Evolutionary conservation across 1,140 invertebrate genomes (phyloP).

Genomic region (Aphaenogaster rudis): DNA sequence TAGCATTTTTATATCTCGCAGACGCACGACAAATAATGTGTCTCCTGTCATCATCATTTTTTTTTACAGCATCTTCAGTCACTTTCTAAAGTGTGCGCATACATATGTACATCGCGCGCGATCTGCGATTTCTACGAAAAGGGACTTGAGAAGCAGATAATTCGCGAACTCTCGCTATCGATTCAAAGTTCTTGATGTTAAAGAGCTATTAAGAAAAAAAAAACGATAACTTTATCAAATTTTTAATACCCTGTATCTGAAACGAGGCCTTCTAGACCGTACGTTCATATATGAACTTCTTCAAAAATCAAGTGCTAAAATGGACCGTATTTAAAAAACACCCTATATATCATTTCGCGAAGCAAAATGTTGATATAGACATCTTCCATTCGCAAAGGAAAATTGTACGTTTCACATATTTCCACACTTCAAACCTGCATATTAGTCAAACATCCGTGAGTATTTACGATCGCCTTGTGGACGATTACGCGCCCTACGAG

Average conservation of each 20-base stretch:
- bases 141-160: background rate
- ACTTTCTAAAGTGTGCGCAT: slow-evolving; percentile 48
- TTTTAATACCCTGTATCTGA: too few species aligned
- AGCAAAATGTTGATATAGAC: background rate
- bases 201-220: too few species aligned
- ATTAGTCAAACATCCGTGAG: background rate
- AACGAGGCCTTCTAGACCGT: too few species aligned
- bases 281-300: too few species aligned
- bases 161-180: too few species aligned
- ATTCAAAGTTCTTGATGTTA: too few species aligned
- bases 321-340: too few species aligned
- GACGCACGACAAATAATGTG: slow-evolving; percentile 38
- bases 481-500: background rate
- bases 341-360: background rate
- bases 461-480: background rate
- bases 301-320: too few species aligned
- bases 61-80: slow-evolving; percentile 15
- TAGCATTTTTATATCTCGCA: slow-evolving; percentile 31
- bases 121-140: slow-evolving; percentile 25
- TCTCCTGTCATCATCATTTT: slow-evolving; percentile 22
- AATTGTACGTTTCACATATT: background rate
- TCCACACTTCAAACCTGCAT: background rate
- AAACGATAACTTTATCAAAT: too few species aligned
- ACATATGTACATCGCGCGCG: background rate
- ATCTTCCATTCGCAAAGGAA: background rate